Evolutionary conservation across 2,113 vertebrate species (phyloP).

Genomic region (Rhineura floridana): DNA sequence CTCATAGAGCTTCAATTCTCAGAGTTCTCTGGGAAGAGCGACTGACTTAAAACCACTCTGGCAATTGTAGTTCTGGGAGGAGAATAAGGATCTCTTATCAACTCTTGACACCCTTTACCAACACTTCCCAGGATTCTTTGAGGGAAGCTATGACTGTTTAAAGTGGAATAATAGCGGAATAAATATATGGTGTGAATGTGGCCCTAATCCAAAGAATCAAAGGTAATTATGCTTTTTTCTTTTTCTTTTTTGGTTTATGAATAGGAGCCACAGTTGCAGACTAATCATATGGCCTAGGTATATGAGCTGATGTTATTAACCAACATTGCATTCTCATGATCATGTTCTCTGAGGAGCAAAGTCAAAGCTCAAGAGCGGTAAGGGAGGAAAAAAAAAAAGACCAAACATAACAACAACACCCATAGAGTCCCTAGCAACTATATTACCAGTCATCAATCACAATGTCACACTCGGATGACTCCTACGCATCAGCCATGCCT

Average conservation of each 20-base stretch:
- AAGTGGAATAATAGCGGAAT: too few species aligned
- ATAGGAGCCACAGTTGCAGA: background rate
- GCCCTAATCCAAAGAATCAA: background rate
- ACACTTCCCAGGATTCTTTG: too few species aligned
- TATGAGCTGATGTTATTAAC: background rate
- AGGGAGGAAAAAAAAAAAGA: background rate
- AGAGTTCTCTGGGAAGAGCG: too few species aligned
- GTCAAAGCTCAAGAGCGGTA: background rate
- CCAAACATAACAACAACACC: background rate
- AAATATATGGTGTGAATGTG: too few species aligned
- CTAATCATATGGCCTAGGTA: background rate
- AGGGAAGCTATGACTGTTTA: too few species aligned
- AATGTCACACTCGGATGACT: background rate
- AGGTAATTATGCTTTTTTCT: background rate
- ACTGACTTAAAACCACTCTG: too few species aligned
- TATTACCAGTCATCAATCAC: background rate
- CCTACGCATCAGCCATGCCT: background rate
- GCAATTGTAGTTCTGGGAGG: too few species aligned
- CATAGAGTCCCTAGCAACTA: background rate
- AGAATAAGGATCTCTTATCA: too few species aligned
- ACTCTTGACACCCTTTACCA: too few species aligned
- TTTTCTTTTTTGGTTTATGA: constrained; percentile 1
- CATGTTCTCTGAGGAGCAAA: background rate
- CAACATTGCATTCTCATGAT: background rate
- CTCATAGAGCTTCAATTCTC: too few species aligned